Base-by-base conservation (phyloP, 2,888 invertebrate genomes). In the Hirtodrosophila trivittata region DNA sequence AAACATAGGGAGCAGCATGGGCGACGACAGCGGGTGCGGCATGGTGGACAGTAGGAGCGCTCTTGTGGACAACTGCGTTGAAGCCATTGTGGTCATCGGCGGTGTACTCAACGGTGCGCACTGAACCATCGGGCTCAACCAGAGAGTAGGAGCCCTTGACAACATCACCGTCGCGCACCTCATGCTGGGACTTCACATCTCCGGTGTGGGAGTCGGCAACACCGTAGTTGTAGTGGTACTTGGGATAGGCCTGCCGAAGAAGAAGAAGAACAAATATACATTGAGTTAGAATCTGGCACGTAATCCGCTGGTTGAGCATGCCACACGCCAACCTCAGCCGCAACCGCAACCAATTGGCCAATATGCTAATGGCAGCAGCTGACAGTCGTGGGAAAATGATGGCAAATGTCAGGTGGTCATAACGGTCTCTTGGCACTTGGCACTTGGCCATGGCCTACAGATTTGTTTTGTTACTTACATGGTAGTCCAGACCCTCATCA, bases 61-160 rank as follows among this genome's bases (percentile, higher is more conserved):
- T 89, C 86, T 91, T 91, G 64, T 90, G 89, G 38, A 91, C 91
- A 52, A 91, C 89, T n/a, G 91, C 91, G 54, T 91, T 91, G 88
- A 91, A 91, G 14, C 91, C 91, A 43, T 89, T 90, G 76, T 90
- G 90, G 41, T 91, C 91, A 84, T 91, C 91, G 59, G 91, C 91
- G 69, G 90, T 90, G 68, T 91, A 91, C 72, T 91, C 91, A 43
- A 91, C 91, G 63, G 91, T 91, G 64, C 91, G 91, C 68, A 91
- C 91, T 52, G 91, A 91, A 86, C 91, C 91, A 58, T 91, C 91
- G 60, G 91, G 91, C 82, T 91, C 91, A 41, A 91, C 91, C 70
- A 91, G 85, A 35, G 91, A 91, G 87, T 91, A 91, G 65, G 91
- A 91, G 75, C 91, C 91, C 88, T 91, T 91, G 42, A 91, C 91